A percentile compares a stretch with the other conserved stretches of the same genome.
Evolutionary conservation across 2,797 vertebrate species (phyloP).

Genomic region (Acanthornis magna): DNA sequence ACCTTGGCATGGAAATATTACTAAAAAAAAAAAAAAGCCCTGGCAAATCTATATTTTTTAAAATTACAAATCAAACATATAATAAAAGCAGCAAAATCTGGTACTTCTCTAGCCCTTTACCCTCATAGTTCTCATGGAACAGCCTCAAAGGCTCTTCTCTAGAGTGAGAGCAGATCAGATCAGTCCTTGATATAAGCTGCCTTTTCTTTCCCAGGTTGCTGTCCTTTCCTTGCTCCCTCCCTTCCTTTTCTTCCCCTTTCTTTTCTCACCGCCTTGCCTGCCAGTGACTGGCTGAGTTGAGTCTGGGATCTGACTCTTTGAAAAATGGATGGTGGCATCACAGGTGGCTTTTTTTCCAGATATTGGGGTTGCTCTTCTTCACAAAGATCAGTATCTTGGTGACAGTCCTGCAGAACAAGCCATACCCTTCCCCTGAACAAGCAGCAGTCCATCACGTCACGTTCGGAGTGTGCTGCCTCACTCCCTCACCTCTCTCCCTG

Average conservation of each 20-base stretch:
- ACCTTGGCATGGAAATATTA: not conserved
- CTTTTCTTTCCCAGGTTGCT: not conserved
- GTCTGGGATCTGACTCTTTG: not conserved
- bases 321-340: not conserved
- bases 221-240: not conserved
- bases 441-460: not conserved
- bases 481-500: not conserved
- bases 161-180: not conserved
- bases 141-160: not conserved
- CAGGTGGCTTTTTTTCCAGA: not conserved
- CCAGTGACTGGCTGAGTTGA: not conserved
- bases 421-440: not conserved
- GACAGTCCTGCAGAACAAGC: not conserved
- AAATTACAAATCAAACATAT: not conserved
- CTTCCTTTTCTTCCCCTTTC: not conserved
- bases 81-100: not conserved
- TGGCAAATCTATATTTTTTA: not conserved
- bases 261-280: not conserved
- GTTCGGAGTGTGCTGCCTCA: fast-evolving
- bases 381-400: not conserved
- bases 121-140: not conserved
- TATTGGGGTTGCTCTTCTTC: not conserved
- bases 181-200: not conserved
- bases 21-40: not conserved
- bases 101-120: not conserved